phyloP scores from a whole-genome alignment of 2,888 invertebrate species.

The Agrotis exclamationis region DNA sequence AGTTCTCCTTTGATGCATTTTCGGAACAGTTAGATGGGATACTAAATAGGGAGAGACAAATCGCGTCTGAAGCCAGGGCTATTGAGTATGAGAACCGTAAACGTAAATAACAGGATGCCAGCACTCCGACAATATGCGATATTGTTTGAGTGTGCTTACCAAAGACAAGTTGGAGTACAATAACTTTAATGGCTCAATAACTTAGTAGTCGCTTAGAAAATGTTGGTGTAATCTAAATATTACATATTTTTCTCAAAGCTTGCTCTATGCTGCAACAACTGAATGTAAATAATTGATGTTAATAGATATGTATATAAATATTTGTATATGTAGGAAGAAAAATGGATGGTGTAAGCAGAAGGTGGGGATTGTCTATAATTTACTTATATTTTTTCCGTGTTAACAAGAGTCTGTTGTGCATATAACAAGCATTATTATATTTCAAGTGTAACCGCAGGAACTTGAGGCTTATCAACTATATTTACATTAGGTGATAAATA shows the following conservation, averaged over 20 bases:
- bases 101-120: slow-evolving; percentile 83
- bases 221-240: slow-evolving; percentile 16
- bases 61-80: slow-evolving; percentile 84
- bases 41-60: slow-evolving; percentile 84
- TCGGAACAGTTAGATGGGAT: slow-evolving; percentile 92
- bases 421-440: not conserved
- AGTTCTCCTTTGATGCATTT: slow-evolving; percentile 97
- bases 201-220: slow-evolving; percentile 1
- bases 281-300: slow-evolving; percentile 33
- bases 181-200: slow-evolving; percentile 23
- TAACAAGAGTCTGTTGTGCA: not conserved
- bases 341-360: not conserved
- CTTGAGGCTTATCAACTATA: not conserved
- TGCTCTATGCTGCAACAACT: slow-evolving; percentile 15
- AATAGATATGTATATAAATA: not conserved
- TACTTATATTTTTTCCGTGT: not conserved
- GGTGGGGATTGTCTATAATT: not conserved
- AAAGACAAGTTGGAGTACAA: slow-evolving; percentile 57
- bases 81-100: slow-evolving; percentile 84
- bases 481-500: not conserved
- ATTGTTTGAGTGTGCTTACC: slow-evolving; percentile 86
- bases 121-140: slow-evolving; percentile 87
- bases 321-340: slow-evolving; percentile 3
- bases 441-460: not conserved
- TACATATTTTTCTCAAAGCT: slow-evolving; percentile 22